Evolutionary conservation across 2,888 invertebrate genomes (phyloP).

Genomic region (Thysanoteuthis rhombus): DNA sequence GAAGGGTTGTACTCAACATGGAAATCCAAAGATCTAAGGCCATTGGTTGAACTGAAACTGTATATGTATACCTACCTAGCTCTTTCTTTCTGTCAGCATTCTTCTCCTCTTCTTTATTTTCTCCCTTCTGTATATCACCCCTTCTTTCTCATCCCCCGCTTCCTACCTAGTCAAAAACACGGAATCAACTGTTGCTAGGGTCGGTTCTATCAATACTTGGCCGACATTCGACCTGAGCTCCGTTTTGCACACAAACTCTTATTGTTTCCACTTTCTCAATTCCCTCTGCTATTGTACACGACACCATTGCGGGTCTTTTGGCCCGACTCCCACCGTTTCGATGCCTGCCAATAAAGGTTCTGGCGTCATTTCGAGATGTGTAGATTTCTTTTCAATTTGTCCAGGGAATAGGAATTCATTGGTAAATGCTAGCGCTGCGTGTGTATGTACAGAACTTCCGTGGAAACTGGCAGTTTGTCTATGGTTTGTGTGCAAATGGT

Average conservation of each 20-base stretch:
- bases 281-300: background rate
- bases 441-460: background rate
- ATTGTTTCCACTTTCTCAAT: background rate
- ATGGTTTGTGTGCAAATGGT: background rate
- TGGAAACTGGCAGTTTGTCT: background rate
- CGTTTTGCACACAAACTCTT: background rate
- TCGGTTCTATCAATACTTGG: background rate
- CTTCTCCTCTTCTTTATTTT: too few species aligned
- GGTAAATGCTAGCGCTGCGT: background rate
- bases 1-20: too few species aligned
- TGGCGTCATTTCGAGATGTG: conserved; percentile 12
- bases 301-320: background rate
- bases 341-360: background rate
- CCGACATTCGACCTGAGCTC: background rate
- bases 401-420: background rate
- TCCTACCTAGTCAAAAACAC: background rate
- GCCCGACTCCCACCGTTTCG: conserved; percentile 12
- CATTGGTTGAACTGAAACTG: too few species aligned
- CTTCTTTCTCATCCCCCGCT: background rate
- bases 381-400: background rate
- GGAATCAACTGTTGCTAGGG: background rate
- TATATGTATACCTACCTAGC: too few species aligned
- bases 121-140: background rate
- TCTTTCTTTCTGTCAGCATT: too few species aligned
- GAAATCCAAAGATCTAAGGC: too few species aligned